These are phyloP conservation scores for Harpagoxenus sublaevis DNA, from an alignment of 2,888 invertebrate genomes.

Conservation along the genomic window DNA sequence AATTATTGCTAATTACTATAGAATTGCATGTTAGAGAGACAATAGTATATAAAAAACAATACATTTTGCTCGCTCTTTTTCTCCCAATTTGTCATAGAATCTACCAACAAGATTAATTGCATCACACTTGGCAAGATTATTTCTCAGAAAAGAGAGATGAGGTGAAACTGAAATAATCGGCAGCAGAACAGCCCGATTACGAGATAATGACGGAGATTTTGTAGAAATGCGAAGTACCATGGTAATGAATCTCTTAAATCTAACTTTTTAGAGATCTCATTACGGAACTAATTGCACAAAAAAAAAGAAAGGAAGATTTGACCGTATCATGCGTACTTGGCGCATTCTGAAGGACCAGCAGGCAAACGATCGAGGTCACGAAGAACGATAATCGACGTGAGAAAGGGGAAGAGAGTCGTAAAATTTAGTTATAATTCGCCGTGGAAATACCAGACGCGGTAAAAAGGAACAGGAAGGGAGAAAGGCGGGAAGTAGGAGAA, in stretches of 20 bases:
- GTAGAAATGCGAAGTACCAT: slow-evolving; percentile 19
- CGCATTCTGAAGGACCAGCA: slow-evolving; percentile 8
- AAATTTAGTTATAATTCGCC: slow-evolving; percentile 49
- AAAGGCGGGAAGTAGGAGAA: not conserved
- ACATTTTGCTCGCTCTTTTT: not conserved
- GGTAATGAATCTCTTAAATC: slow-evolving; percentile 51
- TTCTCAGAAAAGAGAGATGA: slow-evolving; percentile 3
- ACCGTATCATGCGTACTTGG: slow-evolving; percentile 25
- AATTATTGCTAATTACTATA: slow-evolving; percentile 19
- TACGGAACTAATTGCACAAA: slow-evolving; percentile 37
- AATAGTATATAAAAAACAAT: slow-evolving; percentile 3
- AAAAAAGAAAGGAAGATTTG: slow-evolving; percentile 17
- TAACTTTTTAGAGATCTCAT: slow-evolving; percentile 42
- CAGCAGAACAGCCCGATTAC: slow-evolving; percentile 34
- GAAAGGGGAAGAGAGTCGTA: slow-evolving; percentile 36
- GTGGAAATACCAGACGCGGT: slow-evolving; percentile 24
- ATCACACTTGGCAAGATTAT: slow-evolving; percentile 15
- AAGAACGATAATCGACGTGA: slow-evolving; percentile 38
- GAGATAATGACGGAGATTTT: slow-evolving; percentile 38
- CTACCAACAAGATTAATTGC: slow-evolving; percentile 36
- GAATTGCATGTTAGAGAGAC: not conserved
- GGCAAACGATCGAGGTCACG: slow-evolving; percentile 17
- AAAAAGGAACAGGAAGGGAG: slow-evolving; percentile 6
- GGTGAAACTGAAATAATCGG: slow-evolving; percentile 45
- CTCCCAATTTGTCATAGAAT: not conserved